These are phyloP conservation scores for human (Homo sapiens) DNA, from an alignment of 2,113 vertebrate genomes.

Conservation along the genomic window DNA sequence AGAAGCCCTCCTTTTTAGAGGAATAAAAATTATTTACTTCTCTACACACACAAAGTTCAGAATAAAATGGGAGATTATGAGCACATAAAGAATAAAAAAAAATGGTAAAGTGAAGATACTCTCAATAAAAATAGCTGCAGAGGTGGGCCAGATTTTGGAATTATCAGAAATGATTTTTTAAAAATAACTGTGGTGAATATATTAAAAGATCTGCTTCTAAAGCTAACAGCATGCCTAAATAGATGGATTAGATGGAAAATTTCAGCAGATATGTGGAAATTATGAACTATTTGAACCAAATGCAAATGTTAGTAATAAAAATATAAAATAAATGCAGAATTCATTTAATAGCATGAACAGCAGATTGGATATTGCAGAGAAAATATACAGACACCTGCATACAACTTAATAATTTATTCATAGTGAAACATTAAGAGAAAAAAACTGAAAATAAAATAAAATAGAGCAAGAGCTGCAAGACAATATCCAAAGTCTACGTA, in stretches of 20 bases:
- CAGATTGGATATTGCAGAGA: background rate
- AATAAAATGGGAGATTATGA: background rate
- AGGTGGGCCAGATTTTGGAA: background rate
- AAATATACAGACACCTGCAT: background rate
- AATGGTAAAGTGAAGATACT: background rate
- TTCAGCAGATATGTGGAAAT: background rate
- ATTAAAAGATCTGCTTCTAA: background rate
- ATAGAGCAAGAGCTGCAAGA: background rate
- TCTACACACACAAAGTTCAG: background rate
- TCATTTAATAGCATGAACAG: background rate
- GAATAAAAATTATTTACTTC: background rate
- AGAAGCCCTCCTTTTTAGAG: background rate
- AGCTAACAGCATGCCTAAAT: background rate
- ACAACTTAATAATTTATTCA: background rate
- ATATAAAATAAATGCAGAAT: background rate
- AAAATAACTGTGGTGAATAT: background rate
- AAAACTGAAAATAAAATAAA: background rate
- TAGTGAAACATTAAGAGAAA: background rate
- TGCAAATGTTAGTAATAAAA: background rate
- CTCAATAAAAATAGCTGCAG: background rate
- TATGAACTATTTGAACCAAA: background rate
- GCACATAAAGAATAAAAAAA: background rate
- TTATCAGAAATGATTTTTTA: background rate
- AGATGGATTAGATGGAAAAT: background rate
- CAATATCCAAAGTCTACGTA: background rate